Percentiles rank a stretch among this genome's conserved stretches.
Evolutionary conservation across 2,113 vertebrate species (phyloP).

Genomic region (Monarcha castaneiventris): DNA sequence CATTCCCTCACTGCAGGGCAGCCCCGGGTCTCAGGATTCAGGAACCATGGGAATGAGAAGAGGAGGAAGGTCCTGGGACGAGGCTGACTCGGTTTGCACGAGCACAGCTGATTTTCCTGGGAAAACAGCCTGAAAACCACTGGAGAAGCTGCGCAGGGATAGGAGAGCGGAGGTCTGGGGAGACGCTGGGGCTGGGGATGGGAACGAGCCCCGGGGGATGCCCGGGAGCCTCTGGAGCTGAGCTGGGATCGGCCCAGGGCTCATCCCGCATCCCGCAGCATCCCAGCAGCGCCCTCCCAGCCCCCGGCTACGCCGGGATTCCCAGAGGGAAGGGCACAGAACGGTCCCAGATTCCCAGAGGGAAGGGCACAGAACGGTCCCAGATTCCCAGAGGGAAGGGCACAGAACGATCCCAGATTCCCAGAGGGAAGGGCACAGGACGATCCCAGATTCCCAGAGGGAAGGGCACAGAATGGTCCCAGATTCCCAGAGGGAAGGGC

Average conservation of each 20-base stretch:
- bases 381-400: not conserved
- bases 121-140: not conserved
- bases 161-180: rapidly evolving
- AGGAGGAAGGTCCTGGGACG: rapidly evolving
- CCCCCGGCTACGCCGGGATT: not conserved
- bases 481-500: not conserved
- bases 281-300: rapidly evolving
- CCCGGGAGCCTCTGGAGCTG: rapidly evolving
- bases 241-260: not conserved
- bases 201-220: rapidly evolving
- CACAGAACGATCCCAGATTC: not conserved
- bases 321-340: not conserved
- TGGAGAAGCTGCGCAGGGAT: rapidly evolving
- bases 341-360: not conserved
- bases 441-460: not conserved
- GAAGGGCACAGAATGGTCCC: not conserved
- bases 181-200: not conserved
- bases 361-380: not conserved
- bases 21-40: rapidly evolving
- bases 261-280: rapidly evolving
- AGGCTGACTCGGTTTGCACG: not conserved
- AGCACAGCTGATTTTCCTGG: not conserved
- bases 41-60: rapidly evolving
- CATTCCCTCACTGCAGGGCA: not conserved
- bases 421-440: not conserved